phyloP scores from a whole-genome alignment of 2,113 vertebrate species.

The Hydrolagus affinis region DNA sequence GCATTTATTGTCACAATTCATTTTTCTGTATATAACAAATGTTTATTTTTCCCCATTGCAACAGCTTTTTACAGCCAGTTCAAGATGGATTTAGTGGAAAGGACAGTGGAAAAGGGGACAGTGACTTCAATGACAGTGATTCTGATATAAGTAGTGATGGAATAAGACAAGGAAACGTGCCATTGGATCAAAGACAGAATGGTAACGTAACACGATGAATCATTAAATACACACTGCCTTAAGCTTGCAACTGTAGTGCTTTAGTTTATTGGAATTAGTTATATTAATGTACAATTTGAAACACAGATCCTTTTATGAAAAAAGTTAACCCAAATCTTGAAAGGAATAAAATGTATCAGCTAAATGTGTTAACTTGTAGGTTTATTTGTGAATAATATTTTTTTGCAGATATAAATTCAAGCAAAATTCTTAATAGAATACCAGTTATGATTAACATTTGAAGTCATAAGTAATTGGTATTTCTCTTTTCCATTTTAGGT shows the following conservation, averaged over 20 bases:
- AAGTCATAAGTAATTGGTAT: not conserved
- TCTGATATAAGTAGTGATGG: constrained; percentile 51
- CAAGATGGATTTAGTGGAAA: constrained; percentile 57
- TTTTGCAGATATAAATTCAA: not conserved
- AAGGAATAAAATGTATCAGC: not conserved
- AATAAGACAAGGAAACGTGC: constrained; percentile 47
- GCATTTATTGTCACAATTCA: not conserved
- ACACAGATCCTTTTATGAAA: not conserved
- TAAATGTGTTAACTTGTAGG: not conserved
- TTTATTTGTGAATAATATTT: not conserved
- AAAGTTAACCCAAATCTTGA: not conserved
- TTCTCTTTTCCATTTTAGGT: constrained; percentile 14
- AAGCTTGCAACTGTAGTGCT: not conserved
- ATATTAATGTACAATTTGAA: not conserved
- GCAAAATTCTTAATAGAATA: not conserved
- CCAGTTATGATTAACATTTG: not conserved
- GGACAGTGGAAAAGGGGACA: constrained; percentile 63
- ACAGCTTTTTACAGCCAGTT: constrained; percentile 51
- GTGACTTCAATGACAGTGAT: constrained; percentile 62
- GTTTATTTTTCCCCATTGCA: constrained; percentile 36
- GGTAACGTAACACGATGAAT: constrained; percentile 37
- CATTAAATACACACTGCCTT: not conserved
- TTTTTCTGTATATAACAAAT: not conserved
- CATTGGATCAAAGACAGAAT: constrained; percentile 48
- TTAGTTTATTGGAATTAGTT: not conserved